Conservation (phyloP, 2,797 vertebrate species). For the Coendou prehensilis region DNA sequence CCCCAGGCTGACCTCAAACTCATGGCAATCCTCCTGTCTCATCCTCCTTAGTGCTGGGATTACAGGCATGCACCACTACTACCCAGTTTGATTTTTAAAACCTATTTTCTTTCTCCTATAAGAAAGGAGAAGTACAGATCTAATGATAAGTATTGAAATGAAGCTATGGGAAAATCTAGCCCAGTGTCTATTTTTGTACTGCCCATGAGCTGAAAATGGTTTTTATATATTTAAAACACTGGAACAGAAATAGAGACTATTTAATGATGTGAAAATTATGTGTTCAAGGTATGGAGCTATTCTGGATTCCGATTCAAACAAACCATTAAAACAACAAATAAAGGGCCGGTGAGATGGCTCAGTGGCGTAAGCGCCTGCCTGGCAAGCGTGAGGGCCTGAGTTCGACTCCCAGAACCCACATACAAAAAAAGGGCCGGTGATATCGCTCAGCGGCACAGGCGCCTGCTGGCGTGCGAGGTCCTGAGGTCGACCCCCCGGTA, state of each 20-base stretch:
- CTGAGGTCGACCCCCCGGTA: too few species aligned
- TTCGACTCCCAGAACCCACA: too few species aligned
- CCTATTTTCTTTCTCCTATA: constrained; percentile 43
- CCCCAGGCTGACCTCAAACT: not conserved
- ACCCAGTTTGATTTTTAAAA: constrained; percentile 49
- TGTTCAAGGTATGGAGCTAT: not conserved
- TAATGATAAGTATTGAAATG: constrained; percentile 18
- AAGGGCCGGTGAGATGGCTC: too few species aligned
- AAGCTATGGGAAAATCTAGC: not conserved
- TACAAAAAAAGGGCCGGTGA: too few species aligned
- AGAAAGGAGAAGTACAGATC: not conserved
- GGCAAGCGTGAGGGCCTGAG: too few species aligned
- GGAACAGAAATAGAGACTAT: not conserved
- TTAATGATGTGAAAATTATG: constrained; percentile 33
- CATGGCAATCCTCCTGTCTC: not conserved
- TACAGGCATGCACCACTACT: not conserved
- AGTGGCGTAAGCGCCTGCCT: too few species aligned
- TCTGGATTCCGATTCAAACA: constrained; percentile 34
- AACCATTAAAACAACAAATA: constrained; percentile 12
- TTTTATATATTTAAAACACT: constrained; percentile 24
- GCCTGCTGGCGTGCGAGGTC: too few species aligned
- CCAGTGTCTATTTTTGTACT: not conserved
- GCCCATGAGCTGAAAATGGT: not conserved
- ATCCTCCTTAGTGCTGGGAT: not conserved
- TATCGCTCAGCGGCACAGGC: too few species aligned